Base-by-base conservation (phyloP, 2,888 invertebrate species). In the Agriopis aurantiaria region DNA sequence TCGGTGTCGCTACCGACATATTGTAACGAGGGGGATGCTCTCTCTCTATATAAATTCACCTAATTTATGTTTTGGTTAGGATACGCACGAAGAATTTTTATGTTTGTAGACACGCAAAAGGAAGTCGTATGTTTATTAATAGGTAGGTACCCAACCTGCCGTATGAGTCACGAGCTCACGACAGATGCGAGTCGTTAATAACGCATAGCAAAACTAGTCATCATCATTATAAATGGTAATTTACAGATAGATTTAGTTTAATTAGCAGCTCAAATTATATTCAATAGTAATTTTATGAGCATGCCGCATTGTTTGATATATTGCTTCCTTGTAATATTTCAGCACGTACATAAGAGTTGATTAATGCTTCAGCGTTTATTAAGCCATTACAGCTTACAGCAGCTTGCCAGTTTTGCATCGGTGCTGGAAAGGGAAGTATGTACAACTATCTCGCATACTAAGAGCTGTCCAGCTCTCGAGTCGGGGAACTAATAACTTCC, bases 61-160 rank as follows among this genome's bases (percentile, higher is more conserved):
- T 91, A 93, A 93, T 93, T 94, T 93, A 93, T 92, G 92, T 91
- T 92, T 91, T 90, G 86, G 89, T 92, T 88, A 86, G 89, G 90
- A 89, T 92, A 93, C 91, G 91, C 93, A 93, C 87, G 92, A 90
- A 88, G 84, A 92, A 91, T 85, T 93, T 94, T 93, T 93, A 93
- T 93, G 92, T 90, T 84, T 81, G 81, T 85, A 82, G 82, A 85
- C 93, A 93, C 93, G 93, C 93, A 82, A 93, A 91, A 92, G 92
- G 92, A 93, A 92, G 91, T 91, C 86, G 82, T 88, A 86, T 89
- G 86, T 89, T 89, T 90, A 90, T 90, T 90, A 90, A 88, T 91
- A 90, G 88, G 85, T 84, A 83, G 80, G 48, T 62, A 58, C 81
- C 81, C 83, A 85, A 84, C 76, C 61, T 84, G 84, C 78, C 78